These are phyloP conservation scores for Acyrthosiphon pisum DNA, from an alignment of 1,140 invertebrate species.

Conservation along the genomic window DNA sequence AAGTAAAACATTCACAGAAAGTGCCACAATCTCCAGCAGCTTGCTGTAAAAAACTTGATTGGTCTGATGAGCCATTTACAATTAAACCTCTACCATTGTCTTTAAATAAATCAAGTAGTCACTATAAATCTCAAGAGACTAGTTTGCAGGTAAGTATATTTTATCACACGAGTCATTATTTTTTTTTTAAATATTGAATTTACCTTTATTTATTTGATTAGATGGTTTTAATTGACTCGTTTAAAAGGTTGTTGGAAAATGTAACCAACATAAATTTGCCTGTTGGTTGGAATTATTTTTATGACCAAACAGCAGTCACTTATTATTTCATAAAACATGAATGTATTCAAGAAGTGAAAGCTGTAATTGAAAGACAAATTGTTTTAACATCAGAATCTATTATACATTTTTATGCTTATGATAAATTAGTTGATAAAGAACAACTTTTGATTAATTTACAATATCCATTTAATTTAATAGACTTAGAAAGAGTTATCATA, in stretches of 20 bases:
- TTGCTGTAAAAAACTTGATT: no score
- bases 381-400: neutral
- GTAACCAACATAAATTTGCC: neutral
- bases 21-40: no score
- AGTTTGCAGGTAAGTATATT: no score
- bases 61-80: no score
- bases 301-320: neutral
- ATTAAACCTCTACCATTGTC: no score
- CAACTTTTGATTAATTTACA: neutral
- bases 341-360: neutral
- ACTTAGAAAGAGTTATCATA: neutral
- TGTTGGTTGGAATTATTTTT: slow-evolving; percentile 12
- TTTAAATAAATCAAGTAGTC: no score
- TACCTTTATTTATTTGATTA: no score
- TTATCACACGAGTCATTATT: no score
- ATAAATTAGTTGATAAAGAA: neutral
- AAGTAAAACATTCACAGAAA: no score
- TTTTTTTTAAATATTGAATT: no score
- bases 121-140: no score
- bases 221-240: neutral
- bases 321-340: neutral
- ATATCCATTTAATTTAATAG: neutral
- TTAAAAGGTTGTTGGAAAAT: neutral
- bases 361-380: neutral
- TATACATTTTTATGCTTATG: slow-evolving; percentile 1